These are phyloP conservation scores for Thalassoma bifasciatum DNA, from an alignment of 2,113 vertebrate species.

Conservation along the genomic window DNA sequence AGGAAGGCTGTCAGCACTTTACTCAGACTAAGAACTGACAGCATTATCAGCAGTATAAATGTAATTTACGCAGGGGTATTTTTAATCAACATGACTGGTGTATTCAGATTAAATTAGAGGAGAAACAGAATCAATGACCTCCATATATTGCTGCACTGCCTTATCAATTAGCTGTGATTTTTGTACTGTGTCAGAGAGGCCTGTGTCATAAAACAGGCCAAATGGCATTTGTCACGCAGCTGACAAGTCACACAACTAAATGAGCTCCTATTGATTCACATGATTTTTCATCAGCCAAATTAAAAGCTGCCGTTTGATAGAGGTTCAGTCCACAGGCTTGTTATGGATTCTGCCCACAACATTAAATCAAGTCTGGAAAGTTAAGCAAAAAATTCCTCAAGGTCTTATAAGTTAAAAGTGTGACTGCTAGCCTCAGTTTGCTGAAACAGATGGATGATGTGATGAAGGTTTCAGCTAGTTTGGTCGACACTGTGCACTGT, in stretches of 20 bases:
- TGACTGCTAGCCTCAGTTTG: not conserved
- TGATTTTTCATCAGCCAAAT: constrained; percentile 76
- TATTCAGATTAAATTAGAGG: constrained; percentile 73
- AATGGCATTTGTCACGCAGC: constrained; percentile 62
- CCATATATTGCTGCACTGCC: constrained; percentile 79
- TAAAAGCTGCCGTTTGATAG: constrained; percentile 66
- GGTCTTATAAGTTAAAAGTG: not conserved
- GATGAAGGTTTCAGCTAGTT: not conserved
- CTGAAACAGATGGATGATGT: not conserved
- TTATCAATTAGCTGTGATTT: constrained; percentile 83
- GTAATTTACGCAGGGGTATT: constrained; percentile 53
- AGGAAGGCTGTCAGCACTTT: constrained; percentile 65
- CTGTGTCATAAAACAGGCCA: constrained; percentile 80
- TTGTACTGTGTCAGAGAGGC: constrained; percentile 77
- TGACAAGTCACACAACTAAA: constrained; percentile 77
- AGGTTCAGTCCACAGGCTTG: constrained; percentile 31
- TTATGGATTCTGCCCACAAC: constrained; percentile 25
- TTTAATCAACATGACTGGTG: constrained; percentile 68
- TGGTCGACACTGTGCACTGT: no score
- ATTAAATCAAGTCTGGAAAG: constrained; percentile 49
- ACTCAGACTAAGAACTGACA: constrained; percentile 51
- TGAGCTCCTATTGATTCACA: constrained; percentile 66
- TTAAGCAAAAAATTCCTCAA: constrained; percentile 27
- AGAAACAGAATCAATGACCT: constrained; percentile 72
- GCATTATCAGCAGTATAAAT: constrained; percentile 58